Percentiles rank a stretch among this genome's conserved stretches.
These are phyloP conservation scores for Tapera naevia DNA, from an alignment of 2,797 vertebrate genomes.

Conservation along the genomic window DNA sequence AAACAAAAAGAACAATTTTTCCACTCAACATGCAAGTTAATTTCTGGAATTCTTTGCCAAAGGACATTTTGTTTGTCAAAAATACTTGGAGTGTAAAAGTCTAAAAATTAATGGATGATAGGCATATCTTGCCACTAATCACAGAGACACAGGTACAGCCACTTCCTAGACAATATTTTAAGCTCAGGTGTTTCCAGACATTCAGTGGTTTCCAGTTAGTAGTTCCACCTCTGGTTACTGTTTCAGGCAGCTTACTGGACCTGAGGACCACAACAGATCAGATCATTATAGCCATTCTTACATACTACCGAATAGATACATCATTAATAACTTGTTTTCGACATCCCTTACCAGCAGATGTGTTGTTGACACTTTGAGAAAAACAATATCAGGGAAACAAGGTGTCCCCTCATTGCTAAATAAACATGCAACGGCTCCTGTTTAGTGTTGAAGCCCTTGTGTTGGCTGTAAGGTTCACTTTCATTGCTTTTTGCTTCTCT, in stretches of 20 bases:
- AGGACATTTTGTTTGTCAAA: not conserved
- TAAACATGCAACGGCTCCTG: not conserved
- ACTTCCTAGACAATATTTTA: not conserved
- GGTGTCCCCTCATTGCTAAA: not conserved
- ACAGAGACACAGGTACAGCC: not conserved
- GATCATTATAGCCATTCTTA: not conserved
- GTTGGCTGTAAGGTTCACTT: not conserved
- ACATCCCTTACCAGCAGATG: not conserved
- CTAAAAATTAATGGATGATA: not conserved
- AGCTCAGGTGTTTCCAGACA: not conserved
- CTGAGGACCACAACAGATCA: not conserved
- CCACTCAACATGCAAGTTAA: not conserved
- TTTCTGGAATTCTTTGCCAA: not conserved
- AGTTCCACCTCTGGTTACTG: not conserved
- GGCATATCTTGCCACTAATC: not conserved
- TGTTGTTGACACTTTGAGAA: not conserved
- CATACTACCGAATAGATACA: not conserved
- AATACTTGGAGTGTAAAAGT: not conserved
- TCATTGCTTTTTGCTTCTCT: not conserved
- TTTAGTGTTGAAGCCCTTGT: not conserved
- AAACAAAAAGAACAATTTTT: not conserved
- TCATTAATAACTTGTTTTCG: not conserved
- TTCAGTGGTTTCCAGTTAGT: not conserved
- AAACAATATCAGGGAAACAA: not conserved
- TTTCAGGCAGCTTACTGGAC: not conserved